These are phyloP conservation scores for Vimba vimba DNA, from an alignment of 2,113 vertebrate species.

Conservation along the genomic window DNA sequence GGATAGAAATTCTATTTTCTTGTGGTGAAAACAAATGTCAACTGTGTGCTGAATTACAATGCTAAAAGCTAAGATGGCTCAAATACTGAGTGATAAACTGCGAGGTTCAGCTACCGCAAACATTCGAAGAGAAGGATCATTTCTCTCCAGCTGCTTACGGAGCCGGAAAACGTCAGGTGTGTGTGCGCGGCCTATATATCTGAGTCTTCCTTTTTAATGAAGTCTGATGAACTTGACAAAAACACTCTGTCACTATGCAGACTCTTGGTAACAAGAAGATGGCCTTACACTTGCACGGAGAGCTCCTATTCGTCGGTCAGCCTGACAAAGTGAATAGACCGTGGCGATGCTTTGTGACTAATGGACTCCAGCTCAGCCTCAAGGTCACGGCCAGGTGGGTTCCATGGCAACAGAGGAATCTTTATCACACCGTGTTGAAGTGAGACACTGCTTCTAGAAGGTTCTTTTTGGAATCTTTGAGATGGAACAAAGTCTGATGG, in stretches of 20 bases:
- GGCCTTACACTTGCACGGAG: slow-evolving; percentile 29
- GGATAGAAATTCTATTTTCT: slow-evolving; percentile 66
- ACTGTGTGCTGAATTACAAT: slow-evolving; percentile 67
- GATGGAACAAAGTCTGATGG: slow-evolving; percentile 62
- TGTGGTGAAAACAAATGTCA: slow-evolving; percentile 57
- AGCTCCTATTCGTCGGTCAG: slow-evolving; percentile 39
- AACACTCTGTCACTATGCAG: slow-evolving; percentile 56
- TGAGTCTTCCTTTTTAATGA: slow-evolving; percentile 26
- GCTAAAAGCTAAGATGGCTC: slow-evolving; percentile 55
- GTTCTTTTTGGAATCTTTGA: slow-evolving; percentile 57
- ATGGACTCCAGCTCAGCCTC: slow-evolving; percentile 67
- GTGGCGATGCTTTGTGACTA: slow-evolving; percentile 60
- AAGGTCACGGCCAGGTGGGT: slow-evolving; percentile 68
- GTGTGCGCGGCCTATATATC: slow-evolving; percentile 26
- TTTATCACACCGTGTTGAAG: slow-evolving; percentile 53
- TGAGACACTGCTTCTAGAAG: slow-evolving; percentile 52
- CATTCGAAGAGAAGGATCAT: slow-evolving; percentile 52
- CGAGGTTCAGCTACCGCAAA: slow-evolving; percentile 55
- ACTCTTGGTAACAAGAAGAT: slow-evolving; percentile 47
- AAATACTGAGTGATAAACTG: slow-evolving; percentile 57
- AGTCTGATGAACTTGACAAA: slow-evolving; percentile 44
- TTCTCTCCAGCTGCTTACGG: slow-evolving; percentile 20
- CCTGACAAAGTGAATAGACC: slow-evolving; percentile 51
- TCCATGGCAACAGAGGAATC: slow-evolving; percentile 64
- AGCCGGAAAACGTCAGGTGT: slow-evolving; percentile 43